phyloP scores from a whole-genome alignment of 2,113 vertebrate genomes.

The Syrrhaptes paradoxus region DNA sequence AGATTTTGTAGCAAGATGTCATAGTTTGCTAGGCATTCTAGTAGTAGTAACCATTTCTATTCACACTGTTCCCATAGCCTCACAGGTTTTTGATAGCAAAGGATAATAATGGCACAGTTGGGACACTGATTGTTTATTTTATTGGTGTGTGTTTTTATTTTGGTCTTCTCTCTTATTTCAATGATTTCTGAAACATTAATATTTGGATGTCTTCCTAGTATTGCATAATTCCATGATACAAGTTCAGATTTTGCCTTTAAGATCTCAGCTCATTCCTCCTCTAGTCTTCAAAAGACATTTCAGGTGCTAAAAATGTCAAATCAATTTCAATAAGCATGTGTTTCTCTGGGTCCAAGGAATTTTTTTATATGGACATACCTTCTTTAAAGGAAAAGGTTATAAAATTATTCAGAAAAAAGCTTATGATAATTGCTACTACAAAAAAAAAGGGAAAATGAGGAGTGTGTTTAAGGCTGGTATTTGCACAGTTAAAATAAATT shows the following conservation, averaged over 20 bases:
- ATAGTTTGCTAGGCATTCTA: not conserved
- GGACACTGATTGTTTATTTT: not conserved
- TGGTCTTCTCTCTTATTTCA: not conserved
- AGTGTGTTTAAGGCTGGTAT: not conserved
- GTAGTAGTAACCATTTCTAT: not conserved
- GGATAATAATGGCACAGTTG: not conserved
- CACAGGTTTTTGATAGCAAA: not conserved
- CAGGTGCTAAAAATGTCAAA: not conserved
- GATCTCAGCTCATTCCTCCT: not conserved
- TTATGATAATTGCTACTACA: not conserved
- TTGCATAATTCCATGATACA: not conserved
- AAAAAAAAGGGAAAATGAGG: not conserved
- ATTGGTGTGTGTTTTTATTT: not conserved
- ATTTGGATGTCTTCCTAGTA: not conserved
- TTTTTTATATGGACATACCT: not conserved
- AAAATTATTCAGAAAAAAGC: not conserved
- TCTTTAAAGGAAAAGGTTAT: not conserved
- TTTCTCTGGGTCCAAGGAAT: not conserved
- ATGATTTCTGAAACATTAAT: not conserved
- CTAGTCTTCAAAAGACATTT: not conserved
- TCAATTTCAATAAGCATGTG: not conserved
- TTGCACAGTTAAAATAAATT: not conserved
- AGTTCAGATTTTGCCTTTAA: not conserved
- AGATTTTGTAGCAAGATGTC: not conserved
- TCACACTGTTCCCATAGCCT: not conserved